Conservation (phyloP, 2,888 invertebrate species). For the Dasypolia templi region DNA sequence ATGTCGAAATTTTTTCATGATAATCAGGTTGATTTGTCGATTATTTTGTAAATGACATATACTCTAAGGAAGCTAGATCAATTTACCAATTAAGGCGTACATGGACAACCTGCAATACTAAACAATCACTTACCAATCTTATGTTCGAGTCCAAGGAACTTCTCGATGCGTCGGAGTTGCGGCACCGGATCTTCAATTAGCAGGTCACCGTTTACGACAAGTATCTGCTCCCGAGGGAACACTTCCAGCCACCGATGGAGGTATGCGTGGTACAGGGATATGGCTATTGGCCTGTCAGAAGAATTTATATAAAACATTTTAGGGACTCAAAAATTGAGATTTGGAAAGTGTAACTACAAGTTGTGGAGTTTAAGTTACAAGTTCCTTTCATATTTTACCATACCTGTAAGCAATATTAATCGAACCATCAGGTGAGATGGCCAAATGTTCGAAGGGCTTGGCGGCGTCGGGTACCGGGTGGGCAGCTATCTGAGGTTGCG, state of each 20-base stretch:
- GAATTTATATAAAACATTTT: neutral
- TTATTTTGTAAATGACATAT: neutral
- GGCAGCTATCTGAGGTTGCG: conserved; percentile 80
- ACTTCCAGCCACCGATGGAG: conserved; percentile 97
- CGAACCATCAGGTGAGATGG: conserved; percentile 94
- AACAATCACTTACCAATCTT: conserved; percentile 83
- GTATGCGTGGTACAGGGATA: conserved; percentile 97
- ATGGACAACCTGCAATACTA: neutral
- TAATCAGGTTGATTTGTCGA: neutral
- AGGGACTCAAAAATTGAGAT: too few species aligned
- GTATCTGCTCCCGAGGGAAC: conserved; percentile 97
- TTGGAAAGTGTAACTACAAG: neutral
- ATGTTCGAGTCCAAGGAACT: conserved; percentile 94
- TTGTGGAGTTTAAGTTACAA: neutral
- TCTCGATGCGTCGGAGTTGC: conserved; percentile 96
- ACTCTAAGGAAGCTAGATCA: neutral
- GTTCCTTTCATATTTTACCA: neutral
- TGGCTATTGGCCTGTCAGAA: conserved; percentile 92
- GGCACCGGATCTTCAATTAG: conserved; percentile 97
- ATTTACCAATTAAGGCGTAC: neutral
- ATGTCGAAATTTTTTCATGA: neutral
- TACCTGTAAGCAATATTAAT: conserved; percentile 95
- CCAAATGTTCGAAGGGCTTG: conserved; percentile 95
- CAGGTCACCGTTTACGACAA: conserved; percentile 98
- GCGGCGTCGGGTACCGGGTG: conserved; percentile 83